Evolutionary conservation across 2,888 invertebrate species (phyloP).

Genomic region (Barypeithes pellucidus): DNA sequence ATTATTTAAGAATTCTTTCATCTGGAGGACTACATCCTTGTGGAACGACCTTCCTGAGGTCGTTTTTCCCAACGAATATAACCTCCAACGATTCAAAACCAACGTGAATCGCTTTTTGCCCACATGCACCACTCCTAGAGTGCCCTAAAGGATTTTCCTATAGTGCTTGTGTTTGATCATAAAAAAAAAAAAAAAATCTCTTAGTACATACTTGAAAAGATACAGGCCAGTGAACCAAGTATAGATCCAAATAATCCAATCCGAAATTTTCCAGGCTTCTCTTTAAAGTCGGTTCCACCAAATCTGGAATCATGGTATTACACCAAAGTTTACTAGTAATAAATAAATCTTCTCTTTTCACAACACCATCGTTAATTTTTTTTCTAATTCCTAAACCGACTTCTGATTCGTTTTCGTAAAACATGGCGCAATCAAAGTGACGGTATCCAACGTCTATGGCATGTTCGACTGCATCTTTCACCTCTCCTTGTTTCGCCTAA

Average conservation of each 20-base stretch:
- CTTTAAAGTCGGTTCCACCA: conserved; percentile 65
- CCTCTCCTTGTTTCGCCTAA: conserved; percentile 72
- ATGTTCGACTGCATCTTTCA: conserved; percentile 79
- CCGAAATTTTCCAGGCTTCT: conserved; percentile 72
- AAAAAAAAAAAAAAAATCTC: not conserved
- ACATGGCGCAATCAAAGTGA: conserved; percentile 83
- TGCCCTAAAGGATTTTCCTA: too few species aligned
- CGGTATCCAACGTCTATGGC: conserved; percentile 87
- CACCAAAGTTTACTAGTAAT: conserved; percentile 89
- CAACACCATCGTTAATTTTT: conserved; percentile 60
- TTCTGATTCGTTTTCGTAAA: conserved; percentile 84
- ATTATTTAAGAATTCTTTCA: too few species aligned
- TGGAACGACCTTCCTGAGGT: too few species aligned
- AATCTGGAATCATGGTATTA: conserved; percentile 76
- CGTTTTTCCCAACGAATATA: too few species aligned
- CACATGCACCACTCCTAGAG: too few species aligned
- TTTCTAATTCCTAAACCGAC: conserved; percentile 76
- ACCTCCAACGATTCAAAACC: too few species aligned
- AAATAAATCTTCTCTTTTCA: conserved; percentile 83
- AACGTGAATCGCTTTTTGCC: too few species aligned
- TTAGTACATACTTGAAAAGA: conserved; percentile 53
- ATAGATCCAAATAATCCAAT: conserved; percentile 73
- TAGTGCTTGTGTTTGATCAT: too few species aligned
- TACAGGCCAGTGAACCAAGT: conserved; percentile 73
- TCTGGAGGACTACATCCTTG: too few species aligned